Conservation (phyloP, 1,140 invertebrate genomes). For the Armadillidium nasatum region DNA sequence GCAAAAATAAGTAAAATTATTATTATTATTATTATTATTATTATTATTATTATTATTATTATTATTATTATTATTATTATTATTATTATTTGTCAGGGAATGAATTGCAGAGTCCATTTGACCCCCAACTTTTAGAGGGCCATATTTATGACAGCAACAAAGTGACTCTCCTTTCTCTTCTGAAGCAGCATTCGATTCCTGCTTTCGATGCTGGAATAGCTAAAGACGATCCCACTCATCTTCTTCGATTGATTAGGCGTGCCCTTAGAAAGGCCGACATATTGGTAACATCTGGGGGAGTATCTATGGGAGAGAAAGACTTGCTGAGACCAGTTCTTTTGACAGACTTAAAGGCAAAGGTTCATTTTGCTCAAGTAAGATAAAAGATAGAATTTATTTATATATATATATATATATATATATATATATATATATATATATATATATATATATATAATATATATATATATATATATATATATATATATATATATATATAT, state of each 20-base stretch:
- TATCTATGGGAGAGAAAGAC: constrained; percentile 96
- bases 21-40: too few species aligned
- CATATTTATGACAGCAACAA: constrained; percentile 86
- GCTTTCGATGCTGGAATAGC: constrained; percentile 65
- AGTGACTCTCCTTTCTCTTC: constrained; percentile 66
- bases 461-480: neutral
- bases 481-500: too few species aligned
- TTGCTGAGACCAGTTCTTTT: constrained; percentile 75
- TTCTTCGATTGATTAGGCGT: constrained; percentile 50
- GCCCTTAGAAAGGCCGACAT: constrained; percentile 65
- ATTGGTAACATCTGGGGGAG: constrained; percentile 83
- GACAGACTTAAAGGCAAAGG: constrained; percentile 66
- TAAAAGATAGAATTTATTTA: neutral
- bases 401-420: constrained; percentile 15
- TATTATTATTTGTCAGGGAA: too few species aligned
- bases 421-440: constrained; percentile 15
- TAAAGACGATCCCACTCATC: constrained; percentile 58
- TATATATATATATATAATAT: constrained; percentile 12
- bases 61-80: too few species aligned
- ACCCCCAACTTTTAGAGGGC: constrained; percentile 56
- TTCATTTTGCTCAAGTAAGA: constrained; percentile 68
- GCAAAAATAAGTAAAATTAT: too few species aligned
- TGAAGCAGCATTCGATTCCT: constrained; percentile 59
- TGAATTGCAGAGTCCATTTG: constrained; percentile 67
- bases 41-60: too few species aligned